Base-by-base conservation (phyloP, 2,113 vertebrate species). In the Rhipidura dahli region DNA sequence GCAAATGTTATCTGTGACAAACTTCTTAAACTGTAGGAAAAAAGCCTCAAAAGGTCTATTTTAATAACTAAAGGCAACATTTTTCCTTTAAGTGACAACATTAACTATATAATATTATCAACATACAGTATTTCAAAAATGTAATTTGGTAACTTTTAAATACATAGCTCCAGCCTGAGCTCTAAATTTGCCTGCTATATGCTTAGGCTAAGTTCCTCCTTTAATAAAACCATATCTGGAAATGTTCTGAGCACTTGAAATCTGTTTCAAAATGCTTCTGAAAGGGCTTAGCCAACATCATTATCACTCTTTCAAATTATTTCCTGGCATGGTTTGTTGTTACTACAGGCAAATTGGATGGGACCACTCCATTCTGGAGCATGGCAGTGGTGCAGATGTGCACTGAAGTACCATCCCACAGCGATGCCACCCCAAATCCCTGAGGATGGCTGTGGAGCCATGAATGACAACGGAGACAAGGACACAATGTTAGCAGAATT, bases 241-340 rank as follows among this genome's bases (percentile, higher is more conserved):
- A 66, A 61, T 2, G 1, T 54, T 39, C 56, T 11, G 23, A 53
- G 57, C 40, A 51, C 20, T 27, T 26, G 5, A 59, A 90, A 9
- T 30, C 47, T 21, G n/a, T 16, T 28, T 65, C n/a, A 78, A 61
- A 81, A 40, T 0, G 2, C 15, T 87, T 60, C 31, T 51, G 61
- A 76, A 90, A 72, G 13, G 6, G 13, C 24, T 30, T 28, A 11
- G 75, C 24, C 42, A 75, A 23, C 0, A 1, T 44, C 3, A 0
- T 37, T 37, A 51, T 10, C 9, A 5, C 20, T 23, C 20, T 30
- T 50, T 6, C 50, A 60, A 33, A 35, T 0, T 2, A 73, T 21
- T 64, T 22, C 31, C 21, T 66, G 37, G 8, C 22, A 53, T 3
- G 13, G 31, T 45, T 69, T 65, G 7, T 11, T 77, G 22, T 23